phyloP scores from a whole-genome alignment of 2,113 vertebrate species.

The Bufo gargarizans region DNA sequence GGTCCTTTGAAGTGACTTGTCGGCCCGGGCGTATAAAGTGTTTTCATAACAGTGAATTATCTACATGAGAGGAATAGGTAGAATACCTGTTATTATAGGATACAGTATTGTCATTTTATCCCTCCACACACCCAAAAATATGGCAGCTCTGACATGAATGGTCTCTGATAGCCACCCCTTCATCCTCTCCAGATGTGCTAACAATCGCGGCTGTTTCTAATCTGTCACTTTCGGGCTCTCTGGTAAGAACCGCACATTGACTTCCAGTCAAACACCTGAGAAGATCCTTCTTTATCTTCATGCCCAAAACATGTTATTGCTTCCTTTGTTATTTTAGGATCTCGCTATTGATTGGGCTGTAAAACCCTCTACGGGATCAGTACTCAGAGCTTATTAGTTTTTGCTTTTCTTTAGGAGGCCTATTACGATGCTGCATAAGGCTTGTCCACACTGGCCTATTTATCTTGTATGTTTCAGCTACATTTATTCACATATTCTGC shows the following conservation, averaged over 20 bases:
- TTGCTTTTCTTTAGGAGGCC: not conserved
- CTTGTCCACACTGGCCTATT: not conserved
- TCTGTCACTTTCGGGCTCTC: slow-evolving; percentile 48
- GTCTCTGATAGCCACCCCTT: slow-evolving; percentile 37
- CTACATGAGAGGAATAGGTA: slow-evolving; percentile 20
- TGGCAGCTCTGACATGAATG: slow-evolving; percentile 31
- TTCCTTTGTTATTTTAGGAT: slow-evolving; percentile 40
- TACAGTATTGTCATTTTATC: slow-evolving; percentile 32
- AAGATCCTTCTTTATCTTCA: slow-evolving; percentile 2
- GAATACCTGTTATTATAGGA: slow-evolving; percentile 47
- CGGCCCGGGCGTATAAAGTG: slow-evolving; percentile 49
- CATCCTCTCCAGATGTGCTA: slow-evolving; percentile 46
- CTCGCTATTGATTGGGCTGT: slow-evolving; percentile 9
- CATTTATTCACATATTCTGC: too few relatives aligned
- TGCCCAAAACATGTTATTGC: slow-evolving; percentile 35
- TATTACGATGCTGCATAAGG: not conserved
- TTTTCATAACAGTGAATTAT: slow-evolving; percentile 23
- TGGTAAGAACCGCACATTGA: slow-evolving; percentile 15
- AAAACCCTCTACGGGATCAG: not conserved
- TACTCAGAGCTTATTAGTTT: not conserved
- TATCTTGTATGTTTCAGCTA: not conserved
- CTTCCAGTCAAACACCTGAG: slow-evolving; percentile 46
- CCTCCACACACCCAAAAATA: not conserved
- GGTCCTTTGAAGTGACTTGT: slow-evolving; percentile 4
- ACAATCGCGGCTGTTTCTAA: slow-evolving; percentile 51